Conservation (phyloP, 1,140 invertebrate species). For the Drosophila watanabei region DNA sequence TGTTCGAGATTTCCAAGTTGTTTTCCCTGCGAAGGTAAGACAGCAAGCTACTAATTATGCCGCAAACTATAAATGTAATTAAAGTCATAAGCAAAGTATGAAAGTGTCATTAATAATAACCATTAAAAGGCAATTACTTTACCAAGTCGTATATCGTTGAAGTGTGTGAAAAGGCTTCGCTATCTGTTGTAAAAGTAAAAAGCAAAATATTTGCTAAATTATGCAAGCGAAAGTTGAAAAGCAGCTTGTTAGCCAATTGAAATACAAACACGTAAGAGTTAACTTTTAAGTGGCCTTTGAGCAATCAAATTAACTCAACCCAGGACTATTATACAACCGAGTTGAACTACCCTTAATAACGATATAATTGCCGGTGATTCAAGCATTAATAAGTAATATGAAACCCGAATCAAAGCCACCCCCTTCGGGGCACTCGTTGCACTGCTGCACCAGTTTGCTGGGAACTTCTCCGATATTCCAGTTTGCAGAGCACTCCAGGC, state of each 20-base stretch:
- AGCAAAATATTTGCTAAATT: slow-evolving; percentile 1
- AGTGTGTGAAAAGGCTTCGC: neutral
- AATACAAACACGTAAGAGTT: neutral
- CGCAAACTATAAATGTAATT: neutral
- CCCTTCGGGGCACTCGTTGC: slow-evolving; percentile 31
- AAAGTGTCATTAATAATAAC: neutral
- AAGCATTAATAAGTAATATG: slow-evolving; percentile 63
- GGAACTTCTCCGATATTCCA: slow-evolving; percentile 26
- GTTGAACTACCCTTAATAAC: slow-evolving; percentile 24
- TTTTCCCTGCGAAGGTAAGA: slow-evolving; percentile 81
- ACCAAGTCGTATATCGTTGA: neutral
- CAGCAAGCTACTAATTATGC: neutral
- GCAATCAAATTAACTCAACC: neutral
- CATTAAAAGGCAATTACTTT: neutral
- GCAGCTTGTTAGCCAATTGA: slow-evolving; percentile 1
- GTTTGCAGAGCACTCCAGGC: slow-evolving; percentile 38
- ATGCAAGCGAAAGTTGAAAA: slow-evolving; percentile 8
- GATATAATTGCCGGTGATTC: slow-evolving; percentile 29
- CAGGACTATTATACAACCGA: slow-evolving; percentile 1
- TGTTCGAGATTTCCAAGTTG: slow-evolving; percentile 82
- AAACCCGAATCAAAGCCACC: slow-evolving; percentile 10
- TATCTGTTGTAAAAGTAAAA: neutral
- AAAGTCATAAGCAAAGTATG: neutral
- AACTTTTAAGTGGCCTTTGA: slow-evolving; percentile 16
- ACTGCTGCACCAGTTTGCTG: slow-evolving; percentile 67